Conservation (phyloP, 2,113 vertebrate species). For the Austrofundulus limnaeus region DNA sequence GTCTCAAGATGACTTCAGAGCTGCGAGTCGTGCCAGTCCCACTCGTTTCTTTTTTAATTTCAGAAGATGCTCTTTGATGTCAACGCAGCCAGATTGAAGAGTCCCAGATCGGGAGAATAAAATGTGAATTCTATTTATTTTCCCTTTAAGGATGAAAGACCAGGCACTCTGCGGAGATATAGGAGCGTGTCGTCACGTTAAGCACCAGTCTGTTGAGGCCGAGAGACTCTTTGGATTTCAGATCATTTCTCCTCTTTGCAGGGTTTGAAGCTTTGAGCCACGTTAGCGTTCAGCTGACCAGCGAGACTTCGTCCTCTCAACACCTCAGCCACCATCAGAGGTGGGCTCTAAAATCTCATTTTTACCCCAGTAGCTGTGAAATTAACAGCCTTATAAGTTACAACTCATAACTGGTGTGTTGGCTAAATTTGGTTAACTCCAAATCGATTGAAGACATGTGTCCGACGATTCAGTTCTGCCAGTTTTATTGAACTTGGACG, state of each 20-base stretch:
- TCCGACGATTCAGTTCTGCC: too few species aligned
- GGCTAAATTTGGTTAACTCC: too few species aligned
- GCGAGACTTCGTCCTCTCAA: conserved; percentile 24
- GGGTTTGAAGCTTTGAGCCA: conserved; percentile 44
- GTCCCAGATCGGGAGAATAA: conserved; percentile 44
- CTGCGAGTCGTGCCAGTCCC: conserved; percentile 40
- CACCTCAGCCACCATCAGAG: neutral
- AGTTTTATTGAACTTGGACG: too few species aligned
- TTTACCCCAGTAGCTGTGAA: too few species aligned
- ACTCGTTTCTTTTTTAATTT: conserved; percentile 25
- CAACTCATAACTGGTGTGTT: too few species aligned
- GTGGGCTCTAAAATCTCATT: too few species aligned
- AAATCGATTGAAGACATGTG: too few species aligned
- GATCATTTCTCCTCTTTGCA: conserved; percentile 43
- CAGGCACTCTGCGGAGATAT: conserved; percentile 2
- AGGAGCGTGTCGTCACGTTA: conserved; percentile 13
- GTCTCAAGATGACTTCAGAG: conserved; percentile 57
- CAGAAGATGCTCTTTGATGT: conserved; percentile 32
- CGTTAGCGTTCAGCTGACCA: conserved; percentile 54
- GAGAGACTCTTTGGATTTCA: conserved; percentile 32
- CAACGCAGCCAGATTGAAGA: conserved; percentile 30
- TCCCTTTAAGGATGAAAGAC: conserved; percentile 36
- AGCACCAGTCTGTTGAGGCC: conserved; percentile 21
- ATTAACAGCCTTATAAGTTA: too few species aligned
- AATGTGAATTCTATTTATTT: conserved; percentile 48